These are phyloP conservation scores for Arnoldichthys spilopterus DNA, from an alignment of 2,797 vertebrate species.

Conservation along the genomic window DNA sequence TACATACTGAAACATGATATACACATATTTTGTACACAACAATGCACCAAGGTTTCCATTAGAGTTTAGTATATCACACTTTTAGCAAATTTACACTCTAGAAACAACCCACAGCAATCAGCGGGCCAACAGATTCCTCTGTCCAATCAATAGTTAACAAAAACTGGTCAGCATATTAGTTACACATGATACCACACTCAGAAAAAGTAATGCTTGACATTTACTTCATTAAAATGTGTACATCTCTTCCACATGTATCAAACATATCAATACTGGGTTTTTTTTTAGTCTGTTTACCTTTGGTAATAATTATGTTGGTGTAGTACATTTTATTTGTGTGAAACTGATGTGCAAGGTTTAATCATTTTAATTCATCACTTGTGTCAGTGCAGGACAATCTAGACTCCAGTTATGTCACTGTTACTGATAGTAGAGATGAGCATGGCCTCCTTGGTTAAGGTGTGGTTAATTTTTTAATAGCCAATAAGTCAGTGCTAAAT, in stretches of 20 bases:
- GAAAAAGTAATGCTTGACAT: neutral
- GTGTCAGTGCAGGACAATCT: neutral
- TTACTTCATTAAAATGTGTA: neutral
- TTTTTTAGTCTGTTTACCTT: no score
- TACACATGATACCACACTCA: neutral
- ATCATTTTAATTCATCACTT: no score
- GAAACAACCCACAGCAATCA: slow-evolving; percentile 7
- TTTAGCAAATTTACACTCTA: neutral
- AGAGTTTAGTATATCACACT: neutral
- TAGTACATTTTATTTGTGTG: neutral
- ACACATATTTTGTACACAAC: slow-evolving; percentile 41
- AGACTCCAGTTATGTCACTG: neutral
- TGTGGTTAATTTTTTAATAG: neutral
- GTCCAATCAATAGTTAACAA: neutral
- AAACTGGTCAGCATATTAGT: neutral
- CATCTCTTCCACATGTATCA: neutral
- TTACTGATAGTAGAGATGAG: neutral
- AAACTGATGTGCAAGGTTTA: neutral
- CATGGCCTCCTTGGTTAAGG: neutral
- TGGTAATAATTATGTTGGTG: no score
- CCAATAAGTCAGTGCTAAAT: slow-evolving; percentile 2
- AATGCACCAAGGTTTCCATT: slow-evolving; percentile 34
- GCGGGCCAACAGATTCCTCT: neutral
- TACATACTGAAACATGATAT: slow-evolving; percentile 47
- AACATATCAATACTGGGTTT: neutral